A percentile compares a stretch with the other conserved stretches of the same genome.
phyloP scores from a whole-genome alignment of 2,113 vertebrate genomes.

The Pithys albifrons region DNA sequence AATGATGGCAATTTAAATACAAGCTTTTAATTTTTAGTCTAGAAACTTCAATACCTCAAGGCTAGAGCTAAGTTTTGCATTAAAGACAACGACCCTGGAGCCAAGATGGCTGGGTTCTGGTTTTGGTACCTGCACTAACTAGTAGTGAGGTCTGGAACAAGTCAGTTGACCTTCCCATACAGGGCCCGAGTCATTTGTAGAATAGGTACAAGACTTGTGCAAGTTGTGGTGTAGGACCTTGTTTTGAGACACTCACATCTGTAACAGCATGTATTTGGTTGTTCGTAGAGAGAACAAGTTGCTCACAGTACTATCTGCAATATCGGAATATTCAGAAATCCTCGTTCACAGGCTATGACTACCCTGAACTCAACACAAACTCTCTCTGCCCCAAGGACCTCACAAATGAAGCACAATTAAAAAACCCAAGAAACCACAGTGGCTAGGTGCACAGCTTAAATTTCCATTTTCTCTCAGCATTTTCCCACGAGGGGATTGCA shows the following conservation, averaged over 20 bases:
- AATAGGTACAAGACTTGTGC: conserved; percentile 7
- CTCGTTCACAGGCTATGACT: neutral
- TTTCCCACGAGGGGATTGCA: conserved; percentile 62
- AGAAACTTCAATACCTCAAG: neutral
- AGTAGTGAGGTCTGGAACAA: neutral
- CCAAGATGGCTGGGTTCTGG: neutral
- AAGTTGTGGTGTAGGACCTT: conserved; percentile 7
- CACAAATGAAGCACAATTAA: neutral
- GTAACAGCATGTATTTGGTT: neutral
- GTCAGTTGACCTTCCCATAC: conserved; percentile 52
- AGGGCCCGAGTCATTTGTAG: neutral
- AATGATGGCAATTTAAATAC: neutral
- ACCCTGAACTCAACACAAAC: neutral
- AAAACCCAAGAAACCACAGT: conserved; percentile 36
- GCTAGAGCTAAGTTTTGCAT: neutral
- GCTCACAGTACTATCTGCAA: neutral
- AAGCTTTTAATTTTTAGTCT: neutral
- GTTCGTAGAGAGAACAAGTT: neutral
- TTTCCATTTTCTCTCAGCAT: conserved; percentile 65
- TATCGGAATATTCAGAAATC: neutral
- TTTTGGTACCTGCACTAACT: neutral
- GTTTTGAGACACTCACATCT: neutral
- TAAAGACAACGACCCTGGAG: neutral
- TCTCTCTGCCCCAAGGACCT: conserved; percentile 42
- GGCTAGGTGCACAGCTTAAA: conserved; percentile 31